Percentiles rank a stretch among this genome's conserved stretches.
phyloP scores from a whole-genome alignment of 2,113 vertebrate species.

The Anarhynchus alexandrinus region DNA sequence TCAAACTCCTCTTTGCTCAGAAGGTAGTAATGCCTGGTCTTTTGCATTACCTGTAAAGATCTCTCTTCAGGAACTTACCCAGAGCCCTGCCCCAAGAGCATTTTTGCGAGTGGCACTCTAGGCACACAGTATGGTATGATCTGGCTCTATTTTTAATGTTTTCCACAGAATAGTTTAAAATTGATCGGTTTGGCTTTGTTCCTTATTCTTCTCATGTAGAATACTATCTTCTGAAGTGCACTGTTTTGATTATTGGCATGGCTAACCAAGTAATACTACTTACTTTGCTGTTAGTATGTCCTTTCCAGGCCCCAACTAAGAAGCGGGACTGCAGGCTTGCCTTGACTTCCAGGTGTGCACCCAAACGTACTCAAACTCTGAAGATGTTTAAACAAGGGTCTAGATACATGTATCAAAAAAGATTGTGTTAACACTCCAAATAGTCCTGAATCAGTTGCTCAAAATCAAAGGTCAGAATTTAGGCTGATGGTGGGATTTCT shows the following conservation, averaged over 20 bases:
- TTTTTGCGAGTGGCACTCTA: not conserved
- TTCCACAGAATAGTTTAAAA: not conserved
- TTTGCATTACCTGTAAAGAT: not conserved
- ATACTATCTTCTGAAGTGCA: not conserved
- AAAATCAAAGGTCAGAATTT: not conserved
- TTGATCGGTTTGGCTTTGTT: not conserved
- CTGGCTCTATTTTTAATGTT: not conserved
- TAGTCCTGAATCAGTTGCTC: not conserved
- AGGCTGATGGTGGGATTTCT: not conserved
- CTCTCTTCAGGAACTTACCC: not conserved
- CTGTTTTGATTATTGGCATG: not conserved
- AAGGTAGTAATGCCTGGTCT: not conserved
- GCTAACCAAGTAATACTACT: not conserved
- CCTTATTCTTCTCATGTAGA: not conserved
- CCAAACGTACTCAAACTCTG: accelerated
- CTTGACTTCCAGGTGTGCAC: not conserved
- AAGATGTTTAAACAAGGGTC: not conserved
- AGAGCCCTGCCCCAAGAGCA: not conserved
- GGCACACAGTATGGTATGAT: not conserved
- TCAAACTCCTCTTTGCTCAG: not conserved
- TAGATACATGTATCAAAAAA: not conserved
- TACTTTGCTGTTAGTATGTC: not conserved
- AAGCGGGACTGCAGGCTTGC: not conserved
- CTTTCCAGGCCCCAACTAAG: not conserved
- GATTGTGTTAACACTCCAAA: not conserved